These are phyloP conservation scores for Girardia tigrina DNA, from an alignment of 2,888 invertebrate species.

Conservation along the genomic window DNA sequence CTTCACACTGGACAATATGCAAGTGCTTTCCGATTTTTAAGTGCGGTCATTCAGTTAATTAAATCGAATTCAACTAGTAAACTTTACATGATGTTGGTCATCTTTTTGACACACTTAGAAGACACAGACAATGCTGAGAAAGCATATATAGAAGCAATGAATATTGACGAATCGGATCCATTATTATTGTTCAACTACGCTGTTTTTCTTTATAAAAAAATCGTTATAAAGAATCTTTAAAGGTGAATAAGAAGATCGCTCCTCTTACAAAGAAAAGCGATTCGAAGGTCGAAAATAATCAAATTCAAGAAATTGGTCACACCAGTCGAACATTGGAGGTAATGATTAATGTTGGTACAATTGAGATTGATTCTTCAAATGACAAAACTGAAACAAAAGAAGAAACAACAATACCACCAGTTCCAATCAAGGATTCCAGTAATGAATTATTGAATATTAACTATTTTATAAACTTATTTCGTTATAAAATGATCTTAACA, in stretches of 20 bases:
- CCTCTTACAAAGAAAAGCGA: background rate
- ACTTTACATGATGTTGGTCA: slow-evolving; percentile 66
- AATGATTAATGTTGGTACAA: too few relatives aligned
- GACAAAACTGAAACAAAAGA: too few relatives aligned
- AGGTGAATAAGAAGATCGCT: background rate
- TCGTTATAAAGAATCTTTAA: background rate
- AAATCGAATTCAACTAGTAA: slow-evolving; percentile 58
- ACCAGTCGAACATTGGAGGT: too few relatives aligned
- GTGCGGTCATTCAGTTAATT: slow-evolving; percentile 58
- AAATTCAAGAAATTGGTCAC: too few relatives aligned
- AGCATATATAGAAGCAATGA: slow-evolving; percentile 61
- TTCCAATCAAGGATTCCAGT: too few relatives aligned
- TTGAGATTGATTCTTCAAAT: too few relatives aligned
- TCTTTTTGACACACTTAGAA: slow-evolving; percentile 61
- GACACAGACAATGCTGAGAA: slow-evolving; percentile 64
- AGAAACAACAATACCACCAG: too few relatives aligned
- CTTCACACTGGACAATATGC: slow-evolving; percentile 65
- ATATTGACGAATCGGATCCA: slow-evolving; percentile 37
- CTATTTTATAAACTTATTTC: too few relatives aligned
- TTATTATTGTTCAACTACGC: background rate
- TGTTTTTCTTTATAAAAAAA: slow-evolving; percentile 1
- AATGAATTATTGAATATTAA: too few relatives aligned
- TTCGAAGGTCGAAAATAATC: background rate
- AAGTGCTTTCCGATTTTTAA: slow-evolving; percentile 73
- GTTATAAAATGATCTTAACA: too few relatives aligned